Evolutionary conservation across 2,888 invertebrate species (phyloP), one percentile per base, ranked within the genome.

Genomic region (Shargacucullia verbasci): DNA sequence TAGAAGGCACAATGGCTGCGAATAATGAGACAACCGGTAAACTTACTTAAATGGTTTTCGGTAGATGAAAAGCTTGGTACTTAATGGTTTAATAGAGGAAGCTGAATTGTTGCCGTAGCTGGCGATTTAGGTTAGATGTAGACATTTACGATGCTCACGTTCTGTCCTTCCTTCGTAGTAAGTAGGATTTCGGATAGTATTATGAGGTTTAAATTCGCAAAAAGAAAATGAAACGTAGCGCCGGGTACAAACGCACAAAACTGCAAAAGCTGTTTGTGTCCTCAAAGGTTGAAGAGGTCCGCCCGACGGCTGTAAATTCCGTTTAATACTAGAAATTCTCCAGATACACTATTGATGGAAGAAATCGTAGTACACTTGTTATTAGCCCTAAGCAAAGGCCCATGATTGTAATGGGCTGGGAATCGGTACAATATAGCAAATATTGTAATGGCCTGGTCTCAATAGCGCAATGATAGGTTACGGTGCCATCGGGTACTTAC

Each of bases 21-120:
- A 86, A 89, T 93, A 92, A 92, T 92, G 92, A 92, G 92, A 87
- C 86, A 83, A 81, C 73, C 78, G 73, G 75, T 78, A 78, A 75
- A 75, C 70, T 78, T 80, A 82, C 85, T 77, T 84, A 85, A 87
- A 89, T 79, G 85, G 86, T 84, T 87, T 87, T 87, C 79, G 83
- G 83, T 85, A 78, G 76, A 87, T 81, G 82, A 82, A 81, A 83
- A 83, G 81, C 81, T 77, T 79, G 35, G 35, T 13, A 79, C 56
- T 76, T 73, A 81, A 78, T 81, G 80, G 78, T 59, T 79, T 79
- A 81, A 81, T 85, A 75, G 64, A 70, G 52, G 48, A 64, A 58
- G 43, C 65, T 68, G 52, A 65, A 70, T 67, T 59, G 56, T 59
- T 56, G n/a, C 76, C 55, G 8, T 67, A 40, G 4, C 27, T 13